Conservation (phyloP, 1,140 invertebrate genomes). For the Holcopasites calliopsidis region DNA sequence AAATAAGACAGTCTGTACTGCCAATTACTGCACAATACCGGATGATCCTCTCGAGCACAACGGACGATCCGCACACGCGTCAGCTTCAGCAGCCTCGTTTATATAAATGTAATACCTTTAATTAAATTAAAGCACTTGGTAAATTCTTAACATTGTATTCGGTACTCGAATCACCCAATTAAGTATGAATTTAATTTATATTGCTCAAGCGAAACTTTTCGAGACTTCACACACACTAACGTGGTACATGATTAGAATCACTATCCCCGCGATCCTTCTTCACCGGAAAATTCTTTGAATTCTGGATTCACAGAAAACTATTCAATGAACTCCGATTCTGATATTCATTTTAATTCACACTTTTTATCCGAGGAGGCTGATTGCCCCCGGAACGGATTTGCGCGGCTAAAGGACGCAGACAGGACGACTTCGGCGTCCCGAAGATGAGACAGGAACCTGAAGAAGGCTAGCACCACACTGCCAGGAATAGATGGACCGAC, state of each 20-base stretch:
- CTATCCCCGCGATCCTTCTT: too few relatives aligned
- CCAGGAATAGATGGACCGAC: constrained; percentile 76
- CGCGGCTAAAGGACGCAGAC: constrained; percentile 13
- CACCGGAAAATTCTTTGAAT: too few relatives aligned
- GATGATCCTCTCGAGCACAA: background rate
- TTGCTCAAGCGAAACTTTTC: too few relatives aligned
- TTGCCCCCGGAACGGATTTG: background rate
- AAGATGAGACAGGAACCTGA: constrained; percentile 66
- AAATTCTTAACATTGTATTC: background rate
- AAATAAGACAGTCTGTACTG: background rate
- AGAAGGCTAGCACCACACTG: constrained; percentile 72
- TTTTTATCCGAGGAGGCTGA: background rate
- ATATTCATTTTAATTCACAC: background rate
- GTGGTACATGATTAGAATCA: background rate
- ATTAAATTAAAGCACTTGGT: too few relatives aligned
- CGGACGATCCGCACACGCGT: background rate
- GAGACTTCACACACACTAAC: background rate
- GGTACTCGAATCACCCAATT: too few relatives aligned
- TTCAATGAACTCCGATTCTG: background rate
- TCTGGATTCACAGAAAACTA: background rate
- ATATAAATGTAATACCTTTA: too few relatives aligned
- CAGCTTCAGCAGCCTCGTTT: too few relatives aligned
- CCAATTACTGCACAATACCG: constrained; percentile 4
- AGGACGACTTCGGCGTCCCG: constrained; percentile 37
- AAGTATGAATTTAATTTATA: too few relatives aligned